Evolutionary conservation across 1,140 invertebrate species (phyloP).

Genomic region (Meteorus sp.): DNA sequence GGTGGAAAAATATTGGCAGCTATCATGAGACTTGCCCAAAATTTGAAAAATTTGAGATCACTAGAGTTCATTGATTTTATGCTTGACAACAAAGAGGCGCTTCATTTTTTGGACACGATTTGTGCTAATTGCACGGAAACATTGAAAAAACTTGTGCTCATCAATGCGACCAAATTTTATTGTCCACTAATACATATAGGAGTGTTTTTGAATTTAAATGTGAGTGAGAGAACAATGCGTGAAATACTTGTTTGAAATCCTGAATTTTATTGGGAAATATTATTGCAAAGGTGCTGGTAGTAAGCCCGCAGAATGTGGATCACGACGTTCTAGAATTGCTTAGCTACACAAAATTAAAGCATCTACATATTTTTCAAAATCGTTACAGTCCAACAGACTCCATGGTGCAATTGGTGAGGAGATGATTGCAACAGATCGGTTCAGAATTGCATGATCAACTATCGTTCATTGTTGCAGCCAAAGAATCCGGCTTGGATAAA

Average conservation of each 20-base stretch:
- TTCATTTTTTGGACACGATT: constrained; percentile 75
- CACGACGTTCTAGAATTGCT: constrained; percentile 74
- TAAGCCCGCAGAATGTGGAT: constrained; percentile 81
- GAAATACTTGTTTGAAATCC: constrained; percentile 6
- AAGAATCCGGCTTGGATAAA: constrained; percentile 58
- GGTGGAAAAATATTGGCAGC: constrained; percentile 72
- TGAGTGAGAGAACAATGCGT: constrained; percentile 41
- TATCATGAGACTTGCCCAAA: constrained; percentile 71
- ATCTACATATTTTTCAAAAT: constrained; percentile 81
- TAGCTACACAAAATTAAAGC: constrained; percentile 67
- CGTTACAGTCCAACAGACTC: constrained; percentile 65
- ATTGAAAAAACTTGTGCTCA: constrained; percentile 67
- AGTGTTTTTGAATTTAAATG: constrained; percentile 74
- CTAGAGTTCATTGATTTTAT: constrained; percentile 78
- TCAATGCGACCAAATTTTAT: constrained; percentile 75
- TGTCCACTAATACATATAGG: constrained; percentile 78
- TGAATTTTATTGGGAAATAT: constrained; percentile 7
- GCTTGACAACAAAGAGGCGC: constrained; percentile 70
- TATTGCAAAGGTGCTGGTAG: constrained; percentile 66
- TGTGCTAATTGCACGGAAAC: constrained; percentile 68
- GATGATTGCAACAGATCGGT: too few relatives aligned
- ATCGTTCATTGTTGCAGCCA: constrained; percentile 49
- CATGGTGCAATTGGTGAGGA: constrained; percentile 53
- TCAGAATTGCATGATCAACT: too few relatives aligned
- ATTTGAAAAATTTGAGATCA: constrained; percentile 66